Conservation (phyloP, 2,888 invertebrate genomes). For the Ligdia adustata region DNA sequence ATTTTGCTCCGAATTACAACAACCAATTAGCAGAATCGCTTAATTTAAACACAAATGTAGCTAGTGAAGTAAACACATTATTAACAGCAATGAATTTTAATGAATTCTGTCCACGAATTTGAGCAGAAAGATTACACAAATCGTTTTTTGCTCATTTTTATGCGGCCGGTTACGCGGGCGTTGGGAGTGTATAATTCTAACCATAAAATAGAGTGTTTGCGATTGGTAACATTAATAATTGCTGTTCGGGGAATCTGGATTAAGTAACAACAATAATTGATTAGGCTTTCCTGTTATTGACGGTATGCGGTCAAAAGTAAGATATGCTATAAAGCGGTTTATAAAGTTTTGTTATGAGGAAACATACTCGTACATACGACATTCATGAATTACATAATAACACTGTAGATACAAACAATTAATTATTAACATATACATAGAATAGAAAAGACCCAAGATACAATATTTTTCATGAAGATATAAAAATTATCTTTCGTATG, state of each 20-base stretch:
- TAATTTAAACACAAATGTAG: constrained; percentile 3
- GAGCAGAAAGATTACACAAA: constrained; percentile 6
- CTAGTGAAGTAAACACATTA: constrained; percentile 6
- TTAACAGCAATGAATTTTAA: constrained; percentile 12
- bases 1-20: neutral
- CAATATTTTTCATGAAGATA: no score
- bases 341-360: no score
- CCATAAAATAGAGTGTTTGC: constrained; percentile 5
- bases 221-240: constrained; percentile 17
- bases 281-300: neutral
- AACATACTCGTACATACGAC: no score
- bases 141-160: constrained; percentile 6
- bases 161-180: constrained; percentile 7
- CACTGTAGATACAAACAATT: no score
- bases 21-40: neutral
- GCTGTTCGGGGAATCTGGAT: constrained; percentile 3
- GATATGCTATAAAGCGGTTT: no score
- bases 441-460: no score
- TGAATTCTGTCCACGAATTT: constrained; percentile 11
- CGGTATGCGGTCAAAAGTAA: neutral
- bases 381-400: no score
- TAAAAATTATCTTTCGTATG: no score
- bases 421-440: no score
- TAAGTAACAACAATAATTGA: neutral
- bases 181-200: neutral